Percentiles rank a stretch among this genome's conserved stretches.
These are phyloP conservation scores for Rhinogobio ventralis DNA, from an alignment of 2,797 vertebrate species.

Conservation along the genomic window DNA sequence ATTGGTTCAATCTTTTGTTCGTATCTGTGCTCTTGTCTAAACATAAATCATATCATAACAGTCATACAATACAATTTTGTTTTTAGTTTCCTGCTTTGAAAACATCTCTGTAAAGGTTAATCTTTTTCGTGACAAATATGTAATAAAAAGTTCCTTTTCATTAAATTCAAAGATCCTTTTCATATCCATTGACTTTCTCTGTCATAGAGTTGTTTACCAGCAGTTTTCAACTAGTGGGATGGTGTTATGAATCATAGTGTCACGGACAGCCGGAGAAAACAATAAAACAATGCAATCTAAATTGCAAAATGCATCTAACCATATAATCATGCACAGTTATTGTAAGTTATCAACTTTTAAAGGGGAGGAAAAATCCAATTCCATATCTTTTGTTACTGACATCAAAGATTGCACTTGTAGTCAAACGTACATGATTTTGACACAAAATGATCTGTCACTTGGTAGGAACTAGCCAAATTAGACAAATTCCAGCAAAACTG, in stretches of 20 bases:
- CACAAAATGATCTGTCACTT: neutral
- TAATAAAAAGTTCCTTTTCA: slow-evolving; percentile 10
- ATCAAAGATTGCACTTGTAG: neutral
- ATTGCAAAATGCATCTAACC: neutral
- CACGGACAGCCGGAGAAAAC: neutral
- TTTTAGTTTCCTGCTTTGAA: slow-evolving; percentile 43
- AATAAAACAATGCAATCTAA: neutral
- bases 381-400: neutral
- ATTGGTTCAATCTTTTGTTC: slow-evolving; percentile 50
- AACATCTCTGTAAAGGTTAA: neutral
- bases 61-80: slow-evolving; percentile 20
- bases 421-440: neutral
- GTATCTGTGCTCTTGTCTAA: slow-evolving; percentile 28
- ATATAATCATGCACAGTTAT: neutral
- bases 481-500: neutral
- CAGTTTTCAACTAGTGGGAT: neutral
- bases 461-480: neutral
- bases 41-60: slow-evolving; percentile 42
- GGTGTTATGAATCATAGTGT: neutral
- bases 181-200: neutral
- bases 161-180: slow-evolving; percentile 11
- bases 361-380: neutral
- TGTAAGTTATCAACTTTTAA: neutral
- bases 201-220: slow-evolving; percentile 6
- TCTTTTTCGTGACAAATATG: slow-evolving; percentile 24